These are phyloP conservation scores for Ypsolopha sequella DNA, from an alignment of 2,888 invertebrate species.

Conservation along the genomic window DNA sequence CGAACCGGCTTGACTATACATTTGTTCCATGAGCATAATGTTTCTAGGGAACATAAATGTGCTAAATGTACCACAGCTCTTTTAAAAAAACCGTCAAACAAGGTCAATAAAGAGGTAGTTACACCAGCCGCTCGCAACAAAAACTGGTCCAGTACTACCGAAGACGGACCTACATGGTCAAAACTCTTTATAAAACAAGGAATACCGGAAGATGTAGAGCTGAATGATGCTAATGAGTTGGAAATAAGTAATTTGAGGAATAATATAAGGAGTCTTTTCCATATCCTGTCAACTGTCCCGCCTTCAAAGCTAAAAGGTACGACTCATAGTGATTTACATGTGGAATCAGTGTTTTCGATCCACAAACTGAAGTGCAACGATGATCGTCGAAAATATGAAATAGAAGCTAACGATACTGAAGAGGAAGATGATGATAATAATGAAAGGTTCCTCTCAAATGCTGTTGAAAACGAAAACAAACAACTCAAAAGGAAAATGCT, in stretches of 20 bases:
- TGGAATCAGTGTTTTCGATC: neutral
- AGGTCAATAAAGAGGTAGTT: neutral
- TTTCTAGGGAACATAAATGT: neutral
- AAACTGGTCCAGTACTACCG: too few species aligned
- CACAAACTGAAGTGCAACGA: neutral
- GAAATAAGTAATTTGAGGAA: neutral
- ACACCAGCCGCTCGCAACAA: too few species aligned
- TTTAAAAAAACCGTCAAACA: neutral
- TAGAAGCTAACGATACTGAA: neutral
- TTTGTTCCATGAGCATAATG: neutral
- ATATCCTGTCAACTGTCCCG: neutral
- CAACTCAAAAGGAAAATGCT: too few species aligned
- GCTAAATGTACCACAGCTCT: neutral
- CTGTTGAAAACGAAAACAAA: too few species aligned
- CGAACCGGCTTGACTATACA: neutral
- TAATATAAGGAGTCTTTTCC: slow-evolving; percentile 2
- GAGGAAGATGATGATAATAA: too few species aligned
- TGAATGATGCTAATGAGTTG: neutral
- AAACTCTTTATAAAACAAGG: neutral
- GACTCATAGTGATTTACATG: neutral
- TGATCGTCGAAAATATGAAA: neutral
- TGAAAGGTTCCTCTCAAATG: too few species aligned
- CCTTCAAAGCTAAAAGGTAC: neutral
- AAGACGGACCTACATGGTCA: neutral
- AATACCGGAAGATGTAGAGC: neutral